These are phyloP conservation scores for Plutella xylostella DNA, from an alignment of 2,888 invertebrate genomes.

Conservation along the genomic window DNA sequence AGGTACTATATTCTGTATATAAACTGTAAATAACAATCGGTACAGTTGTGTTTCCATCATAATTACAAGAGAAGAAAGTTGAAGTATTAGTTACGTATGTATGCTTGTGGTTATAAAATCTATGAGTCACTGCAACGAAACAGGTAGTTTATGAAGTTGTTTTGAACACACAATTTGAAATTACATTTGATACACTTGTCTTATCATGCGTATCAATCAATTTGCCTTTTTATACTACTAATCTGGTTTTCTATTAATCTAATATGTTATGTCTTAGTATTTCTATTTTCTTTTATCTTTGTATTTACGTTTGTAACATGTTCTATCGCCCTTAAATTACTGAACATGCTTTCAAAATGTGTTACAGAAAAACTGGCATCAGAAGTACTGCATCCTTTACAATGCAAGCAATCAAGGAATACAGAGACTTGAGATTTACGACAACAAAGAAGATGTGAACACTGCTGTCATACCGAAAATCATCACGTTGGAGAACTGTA, in stretches of 20 bases:
- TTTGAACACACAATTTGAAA: neutral
- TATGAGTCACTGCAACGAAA: neutral
- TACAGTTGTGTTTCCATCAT: no score
- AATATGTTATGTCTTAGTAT: no score
- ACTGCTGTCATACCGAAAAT: slow-evolving; percentile 76
- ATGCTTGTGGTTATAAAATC: neutral
- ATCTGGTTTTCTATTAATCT: no score
- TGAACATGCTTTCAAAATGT: neutral
- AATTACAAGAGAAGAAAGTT: neutral
- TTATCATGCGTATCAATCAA: no score
- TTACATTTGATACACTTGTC: neutral
- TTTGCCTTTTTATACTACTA: no score
- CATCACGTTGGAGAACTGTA: slow-evolving; percentile 87
- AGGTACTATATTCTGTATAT: no score
- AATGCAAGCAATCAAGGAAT: slow-evolving; percentile 88
- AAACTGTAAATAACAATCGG: no score
- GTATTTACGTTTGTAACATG: neutral
- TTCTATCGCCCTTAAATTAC: neutral
- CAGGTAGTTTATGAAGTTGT: neutral
- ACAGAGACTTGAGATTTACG: slow-evolving; percentile 87
- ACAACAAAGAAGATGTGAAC: slow-evolving; percentile 79
- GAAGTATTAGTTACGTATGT: neutral
- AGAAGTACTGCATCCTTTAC: slow-evolving; percentile 81
- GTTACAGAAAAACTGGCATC: slow-evolving; percentile 85
- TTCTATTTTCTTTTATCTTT: no score